Evolutionary conservation across 1,140 invertebrate genomes (phyloP).

Genomic region (Drosophila mojavensis): DNA sequence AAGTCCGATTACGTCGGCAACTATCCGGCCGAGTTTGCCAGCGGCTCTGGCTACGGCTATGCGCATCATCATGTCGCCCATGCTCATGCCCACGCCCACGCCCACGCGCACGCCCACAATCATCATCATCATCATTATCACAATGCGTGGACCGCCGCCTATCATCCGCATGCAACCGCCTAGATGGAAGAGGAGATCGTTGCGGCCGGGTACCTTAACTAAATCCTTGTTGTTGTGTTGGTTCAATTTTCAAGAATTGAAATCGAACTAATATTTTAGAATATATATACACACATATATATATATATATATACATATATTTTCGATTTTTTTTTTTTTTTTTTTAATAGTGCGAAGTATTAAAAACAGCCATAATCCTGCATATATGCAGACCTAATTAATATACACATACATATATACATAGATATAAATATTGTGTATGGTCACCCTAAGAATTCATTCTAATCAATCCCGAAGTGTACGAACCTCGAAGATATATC

Average conservation of each 20-base stretch:
- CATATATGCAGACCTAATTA: conserved; percentile 1
- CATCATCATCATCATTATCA: conserved; percentile 62
- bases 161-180: conserved; percentile 75
- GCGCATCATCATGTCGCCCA: conserved; percentile 40
- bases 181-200: conserved; percentile 42
- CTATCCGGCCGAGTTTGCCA: conserved; percentile 67
- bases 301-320: neutral
- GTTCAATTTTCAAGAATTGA: neutral
- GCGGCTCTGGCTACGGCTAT: conserved; percentile 54
- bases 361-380: conserved; percentile 45
- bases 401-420: conserved; percentile 3
- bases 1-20: conserved; percentile 71
- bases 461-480: conserved; percentile 49
- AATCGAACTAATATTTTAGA: neutral
- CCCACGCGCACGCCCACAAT: conserved; percentile 33
- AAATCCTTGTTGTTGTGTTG: conserved; percentile 23
- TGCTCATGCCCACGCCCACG: conserved; percentile 12
- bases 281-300: neutral
- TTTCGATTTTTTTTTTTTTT: conserved; percentile 16
- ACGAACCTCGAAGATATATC: conserved; percentile 23
- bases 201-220: conserved; percentile 10
- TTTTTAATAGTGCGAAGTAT: conserved; percentile 16
- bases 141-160: conserved; percentile 74
- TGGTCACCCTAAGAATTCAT: conserved; percentile 29
- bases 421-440: conserved; percentile 1